phyloP scores from a whole-genome alignment of 2,888 invertebrate genomes.

The Nephrocerus scutellatus region DNA sequence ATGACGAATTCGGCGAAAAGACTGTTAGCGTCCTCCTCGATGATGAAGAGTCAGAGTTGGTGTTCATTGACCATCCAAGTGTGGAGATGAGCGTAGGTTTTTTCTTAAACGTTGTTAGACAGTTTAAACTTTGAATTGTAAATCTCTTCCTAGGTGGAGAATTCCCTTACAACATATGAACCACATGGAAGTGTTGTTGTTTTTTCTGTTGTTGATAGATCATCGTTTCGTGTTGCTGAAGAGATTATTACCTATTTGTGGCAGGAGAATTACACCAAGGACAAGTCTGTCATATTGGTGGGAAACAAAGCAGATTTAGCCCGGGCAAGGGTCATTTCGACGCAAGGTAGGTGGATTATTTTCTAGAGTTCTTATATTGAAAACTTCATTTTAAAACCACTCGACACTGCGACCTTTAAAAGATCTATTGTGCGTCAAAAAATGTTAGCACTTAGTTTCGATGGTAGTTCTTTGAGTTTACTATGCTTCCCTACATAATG shows the following conservation, averaged over 20 bases:
- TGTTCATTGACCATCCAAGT: slow-evolving; percentile 83
- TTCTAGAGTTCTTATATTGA: no score
- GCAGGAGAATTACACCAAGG: slow-evolving; percentile 72
- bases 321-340: slow-evolving; percentile 72
- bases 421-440: no score
- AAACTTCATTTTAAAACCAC: no score
- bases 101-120: background rate
- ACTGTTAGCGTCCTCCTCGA: slow-evolving; percentile 84
- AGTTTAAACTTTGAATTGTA: slow-evolving; percentile 1
- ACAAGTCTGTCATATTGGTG: slow-evolving; percentile 81
- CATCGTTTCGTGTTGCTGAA: slow-evolving; percentile 74
- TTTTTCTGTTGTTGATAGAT: slow-evolving; percentile 80
- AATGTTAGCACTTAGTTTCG: no score
- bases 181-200: slow-evolving; percentile 89
- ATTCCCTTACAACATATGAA: slow-evolving; percentile 80
- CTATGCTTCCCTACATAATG: no score
- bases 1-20: slow-evolving; percentile 87
- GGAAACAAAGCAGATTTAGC: slow-evolving; percentile 92
- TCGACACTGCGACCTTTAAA: no score
- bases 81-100: slow-evolving; percentile 83
- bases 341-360: slow-evolving; percentile 62
- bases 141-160: slow-evolving; percentile 61
- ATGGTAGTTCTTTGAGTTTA: no score
- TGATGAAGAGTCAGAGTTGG: slow-evolving; percentile 82
- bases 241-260: slow-evolving; percentile 82